A percentile compares a stretch with the other conserved stretches of the same genome.
Conservation (phyloP, 2,888 invertebrate genomes). For the Diploptera punctata region DNA sequence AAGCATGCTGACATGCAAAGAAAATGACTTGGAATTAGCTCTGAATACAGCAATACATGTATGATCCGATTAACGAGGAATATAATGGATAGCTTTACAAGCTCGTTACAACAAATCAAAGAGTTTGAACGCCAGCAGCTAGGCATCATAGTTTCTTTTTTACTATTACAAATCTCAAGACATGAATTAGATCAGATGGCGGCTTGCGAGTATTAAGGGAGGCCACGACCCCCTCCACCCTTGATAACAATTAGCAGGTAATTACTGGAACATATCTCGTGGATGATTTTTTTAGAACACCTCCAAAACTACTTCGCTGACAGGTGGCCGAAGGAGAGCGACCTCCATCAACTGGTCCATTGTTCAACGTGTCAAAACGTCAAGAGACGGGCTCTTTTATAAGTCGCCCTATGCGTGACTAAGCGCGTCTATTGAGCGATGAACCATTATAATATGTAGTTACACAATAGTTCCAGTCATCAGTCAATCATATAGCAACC, state of each 20-base stretch:
- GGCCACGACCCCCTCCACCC: neutral
- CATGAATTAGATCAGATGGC: conserved; percentile 10
- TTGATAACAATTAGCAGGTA: conserved; percentile 20
- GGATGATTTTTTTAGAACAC: neutral
- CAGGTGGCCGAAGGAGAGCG: conserved; percentile 4
- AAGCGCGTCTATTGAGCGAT: conserved; percentile 9
- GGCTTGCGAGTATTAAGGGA: neutral
- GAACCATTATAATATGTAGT: conserved; percentile 15
- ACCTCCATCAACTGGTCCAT: conserved; percentile 16
- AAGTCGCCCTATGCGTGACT: conserved; percentile 16
- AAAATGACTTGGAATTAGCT: too few species aligned
- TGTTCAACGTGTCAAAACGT: conserved; percentile 19
- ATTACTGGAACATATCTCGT: neutral
- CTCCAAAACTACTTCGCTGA: conserved; percentile 2
- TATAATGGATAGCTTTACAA: conserved; percentile 1
- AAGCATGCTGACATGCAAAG: too few species aligned
- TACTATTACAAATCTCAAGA: neutral
- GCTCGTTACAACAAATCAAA: neutral
- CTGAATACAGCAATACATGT: too few species aligned
- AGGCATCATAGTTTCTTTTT: neutral
- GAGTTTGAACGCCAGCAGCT: neutral
- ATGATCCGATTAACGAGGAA: neutral
- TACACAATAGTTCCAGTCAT: conserved; percentile 18
- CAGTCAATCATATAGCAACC: conserved; percentile 6
- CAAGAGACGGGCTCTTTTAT: conserved; percentile 14